Base-by-base conservation (phyloP, 2,113 vertebrate species). In the Indri indri region DNA sequence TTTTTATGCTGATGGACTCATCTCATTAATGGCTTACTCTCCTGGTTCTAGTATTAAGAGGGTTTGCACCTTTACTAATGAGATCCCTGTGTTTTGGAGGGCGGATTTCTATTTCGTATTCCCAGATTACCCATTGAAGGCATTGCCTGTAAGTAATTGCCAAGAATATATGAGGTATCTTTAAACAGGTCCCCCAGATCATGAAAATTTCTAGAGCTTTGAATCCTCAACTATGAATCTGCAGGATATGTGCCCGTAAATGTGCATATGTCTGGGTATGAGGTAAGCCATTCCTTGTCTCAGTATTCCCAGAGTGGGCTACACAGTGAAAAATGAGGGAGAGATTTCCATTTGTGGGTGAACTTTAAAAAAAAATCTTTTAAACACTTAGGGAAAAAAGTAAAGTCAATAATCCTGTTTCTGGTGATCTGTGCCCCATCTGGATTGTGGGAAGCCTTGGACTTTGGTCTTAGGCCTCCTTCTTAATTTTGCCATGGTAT, bases 391-490 rank as follows among this genome's bases (percentile, higher is more conserved):
- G 4, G 4, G n/a, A 50, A 96, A 97, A 96, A 97, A 71, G 63
- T 91, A 94, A 97, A 82, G 74, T 65, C 57, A 95, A 34, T 47
- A 45, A 81, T 71, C 80, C 30, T 57, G 79, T 76, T 81, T 89
- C 84, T 90, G 0, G 1, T 96, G 95, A 86, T 92, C 71, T 40
- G 61, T 45, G 47, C 82, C 40, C 83, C 80, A 1, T 30, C 8
- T 10, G 68, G 37, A 34, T 65, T 82, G 34, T 74, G 89, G 96
- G 96, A 98, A 85, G 47, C 16, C 42, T 87, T 96, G 73, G 86
- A 93, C 95, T 97, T 98, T 81, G 95, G 79, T 93, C 80, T 97
- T 76, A 81, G 86, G 47, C 92, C 90, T 98, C 86, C 14, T 25
- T 74, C 95, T 97, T 84, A 96, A 92, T 5, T 57, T 95, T 97